Conservation (phyloP, 1,140 invertebrate species). For the Atta cephalotes region DNA sequence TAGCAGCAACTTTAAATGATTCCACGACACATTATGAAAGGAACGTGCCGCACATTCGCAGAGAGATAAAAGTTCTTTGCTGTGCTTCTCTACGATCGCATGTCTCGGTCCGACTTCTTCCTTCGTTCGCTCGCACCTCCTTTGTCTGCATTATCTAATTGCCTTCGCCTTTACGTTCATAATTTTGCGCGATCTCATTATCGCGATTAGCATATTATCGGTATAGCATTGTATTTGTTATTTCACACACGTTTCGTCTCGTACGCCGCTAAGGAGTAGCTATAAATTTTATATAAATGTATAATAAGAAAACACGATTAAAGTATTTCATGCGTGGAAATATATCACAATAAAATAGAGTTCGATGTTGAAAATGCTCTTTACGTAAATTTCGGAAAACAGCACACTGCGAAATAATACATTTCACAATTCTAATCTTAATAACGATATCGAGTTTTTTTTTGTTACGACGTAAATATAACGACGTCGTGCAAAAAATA, state of each 20-base stretch:
- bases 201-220: slow-evolving; percentile 31
- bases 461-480: slow-evolving; percentile 31
- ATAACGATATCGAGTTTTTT: slow-evolving; percentile 18
- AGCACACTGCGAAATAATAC: not conserved
- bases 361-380: not conserved
- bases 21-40: slow-evolving; percentile 60
- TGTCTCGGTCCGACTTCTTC: not conserved
- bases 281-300: slow-evolving; percentile 1
- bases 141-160: slow-evolving; percentile 24
- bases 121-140: slow-evolving; percentile 1
- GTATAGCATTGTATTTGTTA: not conserved
- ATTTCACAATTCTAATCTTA: slow-evolving; percentile 2
- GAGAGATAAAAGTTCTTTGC: slow-evolving; percentile 60
- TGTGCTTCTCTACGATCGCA: slow-evolving; percentile 3
- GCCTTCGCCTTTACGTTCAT: not conserved
- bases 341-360: not conserved
- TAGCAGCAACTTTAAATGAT: slow-evolving; percentile 60
- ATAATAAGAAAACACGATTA: slow-evolving; percentile 7
- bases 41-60: slow-evolving; percentile 63
- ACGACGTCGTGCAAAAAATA: slow-evolving; percentile 7
- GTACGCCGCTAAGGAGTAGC: not conserved
- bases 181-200: slow-evolving; percentile 29
- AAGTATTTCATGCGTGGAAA: not conserved
- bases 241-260: not conserved
- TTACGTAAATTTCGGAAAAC: slow-evolving; percentile 9